A percentile compares a stretch with the other conserved stretches of the same genome.
These are phyloP conservation scores for Sminthurinus signatus DNA, from an alignment of 1,140 invertebrate species.

Conservation along the genomic window DNA sequence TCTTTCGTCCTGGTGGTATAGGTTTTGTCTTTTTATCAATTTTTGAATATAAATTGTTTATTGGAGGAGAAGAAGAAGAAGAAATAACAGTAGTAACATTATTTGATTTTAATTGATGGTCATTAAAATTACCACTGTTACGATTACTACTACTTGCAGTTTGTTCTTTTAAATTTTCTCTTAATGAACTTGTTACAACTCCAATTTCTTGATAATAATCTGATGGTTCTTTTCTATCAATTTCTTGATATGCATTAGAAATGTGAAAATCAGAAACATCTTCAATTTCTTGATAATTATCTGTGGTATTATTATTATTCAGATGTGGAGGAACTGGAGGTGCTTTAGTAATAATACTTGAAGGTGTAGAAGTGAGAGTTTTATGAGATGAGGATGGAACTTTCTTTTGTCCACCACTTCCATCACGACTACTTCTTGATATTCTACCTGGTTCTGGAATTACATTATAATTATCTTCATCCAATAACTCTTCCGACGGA, in stretches of 20 bases:
- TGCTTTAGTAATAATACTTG: background rate
- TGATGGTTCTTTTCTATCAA: slow-evolving; percentile 18
- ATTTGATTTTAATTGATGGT: no score
- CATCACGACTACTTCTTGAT: background rate
- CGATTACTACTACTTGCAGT: no score
- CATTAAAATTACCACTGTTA: background rate
- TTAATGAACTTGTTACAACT: background rate
- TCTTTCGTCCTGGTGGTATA: background rate
- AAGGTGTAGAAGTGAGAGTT: background rate
- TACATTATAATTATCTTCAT: slow-evolving; percentile 41
- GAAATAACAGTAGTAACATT: background rate
- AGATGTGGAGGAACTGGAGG: background rate
- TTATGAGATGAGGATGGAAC: background rate
- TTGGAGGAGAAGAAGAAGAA: background rate
- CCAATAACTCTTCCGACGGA: slow-evolving; percentile 17
- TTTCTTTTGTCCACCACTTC: slow-evolving; percentile 5
- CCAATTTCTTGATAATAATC: slow-evolving; percentile 33
- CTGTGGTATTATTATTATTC: background rate
- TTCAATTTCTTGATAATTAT: slow-evolving; percentile 31
- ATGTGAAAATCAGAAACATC: slow-evolving; percentile 19
- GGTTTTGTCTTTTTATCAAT: slow-evolving; percentile 16
- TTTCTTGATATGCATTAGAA: slow-evolving; percentile 28
- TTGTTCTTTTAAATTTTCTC: no score
- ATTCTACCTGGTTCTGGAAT: slow-evolving; percentile 22
- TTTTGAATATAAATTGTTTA: slow-evolving; percentile 30